phyloP scores from a whole-genome alignment of 2,113 vertebrate genomes.

The Diadophis punctatus region DNA sequence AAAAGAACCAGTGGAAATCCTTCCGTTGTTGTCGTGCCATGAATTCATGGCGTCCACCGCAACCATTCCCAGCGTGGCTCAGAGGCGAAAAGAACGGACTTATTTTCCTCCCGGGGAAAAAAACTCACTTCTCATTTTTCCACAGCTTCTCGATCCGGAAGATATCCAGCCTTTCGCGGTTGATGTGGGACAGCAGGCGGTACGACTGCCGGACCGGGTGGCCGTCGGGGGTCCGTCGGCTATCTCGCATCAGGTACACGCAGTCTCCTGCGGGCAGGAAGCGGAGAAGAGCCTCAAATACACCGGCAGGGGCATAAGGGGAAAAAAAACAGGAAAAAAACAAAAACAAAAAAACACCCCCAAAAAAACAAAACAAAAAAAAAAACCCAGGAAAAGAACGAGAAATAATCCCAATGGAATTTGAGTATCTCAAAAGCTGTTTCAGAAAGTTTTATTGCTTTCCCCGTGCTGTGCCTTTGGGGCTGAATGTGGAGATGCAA shows the following conservation, averaged over 20 bases:
- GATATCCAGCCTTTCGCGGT: slow-evolving; percentile 95
- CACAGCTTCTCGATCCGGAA: slow-evolving; percentile 98
- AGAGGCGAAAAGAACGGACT: no score
- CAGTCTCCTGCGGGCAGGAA: slow-evolving; percentile 82
- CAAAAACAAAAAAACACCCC: background rate
- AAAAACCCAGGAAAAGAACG: background rate
- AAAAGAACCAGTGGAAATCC: background rate
- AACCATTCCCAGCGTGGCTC: background rate
- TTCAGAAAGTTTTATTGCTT: background rate
- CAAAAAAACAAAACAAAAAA: background rate
- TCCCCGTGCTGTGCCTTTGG: background rate
- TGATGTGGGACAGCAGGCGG: slow-evolving; percentile 89
- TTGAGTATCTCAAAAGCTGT: background rate
- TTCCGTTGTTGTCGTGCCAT: background rate
- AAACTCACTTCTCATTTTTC: slow-evolving; percentile 94
- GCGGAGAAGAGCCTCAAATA: background rate
- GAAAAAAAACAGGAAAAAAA: background rate
- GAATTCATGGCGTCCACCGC: background rate
- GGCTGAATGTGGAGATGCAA: background rate
- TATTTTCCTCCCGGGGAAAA: rapidly evolving
- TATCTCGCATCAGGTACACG: slow-evolving; percentile 97
- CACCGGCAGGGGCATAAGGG: no score
- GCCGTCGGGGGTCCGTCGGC: slow-evolving; percentile 88
- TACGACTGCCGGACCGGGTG: slow-evolving; percentile 95
- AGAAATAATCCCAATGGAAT: background rate